A percentile compares a stretch with the other conserved stretches of the same genome.
Evolutionary conservation across 1,140 invertebrate species (phyloP).

Genomic region (Drosophila melanogaster): DNA sequence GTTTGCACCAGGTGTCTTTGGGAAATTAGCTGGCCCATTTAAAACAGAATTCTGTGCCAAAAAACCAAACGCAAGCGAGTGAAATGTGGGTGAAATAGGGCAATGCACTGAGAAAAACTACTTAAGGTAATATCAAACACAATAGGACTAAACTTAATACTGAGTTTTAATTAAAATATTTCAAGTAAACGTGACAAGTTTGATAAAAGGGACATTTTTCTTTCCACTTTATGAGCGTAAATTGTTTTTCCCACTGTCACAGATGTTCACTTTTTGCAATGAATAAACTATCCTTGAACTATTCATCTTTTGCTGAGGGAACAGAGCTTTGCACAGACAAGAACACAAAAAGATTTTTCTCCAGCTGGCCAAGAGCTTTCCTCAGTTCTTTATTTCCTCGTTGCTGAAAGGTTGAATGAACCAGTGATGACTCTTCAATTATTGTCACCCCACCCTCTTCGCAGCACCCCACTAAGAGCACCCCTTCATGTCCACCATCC

Average conservation of each 20-base stretch:
- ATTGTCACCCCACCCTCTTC: constrained; percentile 43
- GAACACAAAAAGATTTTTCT: constrained; percentile 22
- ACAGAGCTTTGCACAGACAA: constrained; percentile 1
- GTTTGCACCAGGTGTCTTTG: constrained; percentile 27
- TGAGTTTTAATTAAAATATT: neutral
- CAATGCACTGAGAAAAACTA: constrained; percentile 1
- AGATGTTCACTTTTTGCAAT: constrained; percentile 30
- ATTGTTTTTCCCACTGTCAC: constrained; percentile 9
- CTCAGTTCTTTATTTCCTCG: constrained; percentile 22
- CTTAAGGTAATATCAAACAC: neutral
- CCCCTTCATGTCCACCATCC: neutral
- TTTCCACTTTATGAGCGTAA: neutral
- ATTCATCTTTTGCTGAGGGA: constrained; percentile 10
- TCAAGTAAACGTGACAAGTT: neutral
- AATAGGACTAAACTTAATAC: neutral
- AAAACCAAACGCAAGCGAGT: constrained; percentile 22
- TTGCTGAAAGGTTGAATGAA: constrained; percentile 53
- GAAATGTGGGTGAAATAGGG: constrained; percentile 18
- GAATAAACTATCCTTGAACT: constrained; percentile 49
- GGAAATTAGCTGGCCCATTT: constrained; percentile 49
- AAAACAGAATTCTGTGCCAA: constrained; percentile 36
- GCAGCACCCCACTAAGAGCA: neutral
- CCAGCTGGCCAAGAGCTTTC: constrained; percentile 28
- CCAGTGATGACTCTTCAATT: constrained; percentile 69
- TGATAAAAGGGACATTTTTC: too few relatives aligned